Evolutionary conservation across 2,888 invertebrate genomes (phyloP).

Genomic region (Sinhomidia bicolor): DNA sequence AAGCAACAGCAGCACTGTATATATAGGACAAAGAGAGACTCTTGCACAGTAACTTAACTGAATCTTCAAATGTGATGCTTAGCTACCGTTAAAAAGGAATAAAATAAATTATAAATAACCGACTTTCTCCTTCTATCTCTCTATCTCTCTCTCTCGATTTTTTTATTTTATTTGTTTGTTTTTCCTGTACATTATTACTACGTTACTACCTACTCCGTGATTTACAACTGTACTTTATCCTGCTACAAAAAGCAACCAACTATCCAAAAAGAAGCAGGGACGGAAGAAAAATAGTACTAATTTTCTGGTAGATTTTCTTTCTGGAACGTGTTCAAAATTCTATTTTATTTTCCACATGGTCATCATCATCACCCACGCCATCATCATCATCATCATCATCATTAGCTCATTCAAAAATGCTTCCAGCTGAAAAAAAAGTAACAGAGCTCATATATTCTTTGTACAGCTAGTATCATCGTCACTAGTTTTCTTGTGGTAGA

Average conservation of each 20-base stretch:
- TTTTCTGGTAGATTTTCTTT: background rate
- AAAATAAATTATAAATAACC: no score
- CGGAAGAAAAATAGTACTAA: background rate
- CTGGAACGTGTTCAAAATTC: slow-evolving; percentile 22
- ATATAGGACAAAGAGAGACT: no score
- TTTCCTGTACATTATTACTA: background rate
- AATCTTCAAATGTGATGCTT: no score
- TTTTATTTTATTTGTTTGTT: no score
- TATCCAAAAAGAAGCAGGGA: background rate
- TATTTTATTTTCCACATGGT: background rate
- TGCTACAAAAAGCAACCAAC: background rate
- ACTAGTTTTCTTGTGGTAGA: no score
- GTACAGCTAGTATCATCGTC: background rate
- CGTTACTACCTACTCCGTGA: background rate
- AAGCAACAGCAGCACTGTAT: no score
- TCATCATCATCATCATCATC: background rate
- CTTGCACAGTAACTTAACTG: no score
- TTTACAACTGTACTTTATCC: background rate
- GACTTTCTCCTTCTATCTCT: no score
- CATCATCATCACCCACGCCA: background rate
- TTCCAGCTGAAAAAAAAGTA: no score
- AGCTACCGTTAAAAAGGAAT: no score
- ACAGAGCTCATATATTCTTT: background rate
- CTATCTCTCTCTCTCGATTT: no score
- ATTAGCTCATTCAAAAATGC: background rate